phyloP scores from a whole-genome alignment of 2,888 invertebrate genomes.

The Orchestes rusci region DNA sequence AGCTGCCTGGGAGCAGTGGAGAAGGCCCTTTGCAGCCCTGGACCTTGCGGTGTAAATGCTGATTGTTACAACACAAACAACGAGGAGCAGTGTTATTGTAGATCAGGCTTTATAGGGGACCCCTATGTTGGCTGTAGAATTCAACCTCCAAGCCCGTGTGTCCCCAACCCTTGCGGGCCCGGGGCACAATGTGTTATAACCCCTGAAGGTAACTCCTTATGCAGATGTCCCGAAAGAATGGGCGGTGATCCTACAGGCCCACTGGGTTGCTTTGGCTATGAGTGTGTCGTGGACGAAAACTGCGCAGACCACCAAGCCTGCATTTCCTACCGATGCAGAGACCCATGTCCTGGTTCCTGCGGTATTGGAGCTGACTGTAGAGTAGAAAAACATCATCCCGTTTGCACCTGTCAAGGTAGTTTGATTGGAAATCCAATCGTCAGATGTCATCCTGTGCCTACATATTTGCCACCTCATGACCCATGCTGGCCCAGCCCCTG shows the following conservation, averaged over 20 bases:
- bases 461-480: constrained; percentile 50
- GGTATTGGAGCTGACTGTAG: constrained; percentile 67
- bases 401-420: constrained; percentile 67
- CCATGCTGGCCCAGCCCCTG: constrained; percentile 72
- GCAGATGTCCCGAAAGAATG: constrained; percentile 67
- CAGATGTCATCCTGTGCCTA: constrained; percentile 57
- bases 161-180: constrained; percentile 75
- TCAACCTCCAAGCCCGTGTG: constrained; percentile 62
- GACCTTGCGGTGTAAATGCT: constrained; percentile 74
- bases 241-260: constrained; percentile 68
- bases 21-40: constrained; percentile 66
- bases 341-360: constrained; percentile 78
- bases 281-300: constrained; percentile 74
- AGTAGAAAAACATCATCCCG: constrained; percentile 71
- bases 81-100: constrained; percentile 79
- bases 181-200: constrained; percentile 65
- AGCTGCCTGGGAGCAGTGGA: constrained; percentile 59
- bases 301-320: constrained; percentile 67
- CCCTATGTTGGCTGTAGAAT: constrained; percentile 70
- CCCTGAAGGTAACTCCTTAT: constrained; percentile 62
- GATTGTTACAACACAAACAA: constrained; percentile 79
- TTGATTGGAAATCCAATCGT: constrained; percentile 71
- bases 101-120: constrained; percentile 67
- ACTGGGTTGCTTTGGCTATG: constrained; percentile 67
- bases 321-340: constrained; percentile 70